phyloP scores from a whole-genome alignment of 2,888 invertebrate genomes.

The Prenolepis imparis region DNA sequence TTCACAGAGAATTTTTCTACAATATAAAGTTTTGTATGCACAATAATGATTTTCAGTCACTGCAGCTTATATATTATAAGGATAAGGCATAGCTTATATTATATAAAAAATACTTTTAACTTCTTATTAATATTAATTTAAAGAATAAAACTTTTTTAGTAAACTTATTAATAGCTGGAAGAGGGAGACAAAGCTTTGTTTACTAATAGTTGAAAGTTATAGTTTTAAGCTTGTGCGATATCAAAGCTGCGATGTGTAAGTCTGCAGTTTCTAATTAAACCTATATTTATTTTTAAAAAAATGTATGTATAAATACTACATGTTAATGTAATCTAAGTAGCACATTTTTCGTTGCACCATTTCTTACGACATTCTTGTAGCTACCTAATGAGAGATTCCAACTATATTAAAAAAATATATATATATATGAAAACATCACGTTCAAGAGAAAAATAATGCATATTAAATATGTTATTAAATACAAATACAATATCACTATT shows the following conservation, averaged over 20 bases:
- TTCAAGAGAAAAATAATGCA: neutral
- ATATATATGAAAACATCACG: neutral
- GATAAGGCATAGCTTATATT: neutral
- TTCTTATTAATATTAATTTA: neutral
- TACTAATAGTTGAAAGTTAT: neutral
- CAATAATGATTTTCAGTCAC: neutral
- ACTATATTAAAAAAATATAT: neutral
- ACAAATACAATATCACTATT: neutral
- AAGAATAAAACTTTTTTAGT: constrained; percentile 8
- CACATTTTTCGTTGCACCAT: neutral
- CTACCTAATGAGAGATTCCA: neutral
- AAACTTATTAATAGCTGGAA: neutral
- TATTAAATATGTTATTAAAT: constrained; percentile 19
- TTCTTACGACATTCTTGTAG: neutral
- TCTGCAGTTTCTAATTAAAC: neutral
- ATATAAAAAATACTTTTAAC: neutral
- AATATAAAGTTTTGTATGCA: neutral
- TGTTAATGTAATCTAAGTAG: neutral
- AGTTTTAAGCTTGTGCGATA: neutral
- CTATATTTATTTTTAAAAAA: neutral
- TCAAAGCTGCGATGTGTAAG: neutral
- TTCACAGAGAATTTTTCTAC: neutral
- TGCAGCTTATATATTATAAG: neutral
- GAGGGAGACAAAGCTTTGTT: neutral
- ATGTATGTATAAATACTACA: neutral